Evolutionary conservation across 2,797 vertebrate species (phyloP), one percentile per base, ranked within the genome.

Genomic region (Podarcis siculus): DNA sequence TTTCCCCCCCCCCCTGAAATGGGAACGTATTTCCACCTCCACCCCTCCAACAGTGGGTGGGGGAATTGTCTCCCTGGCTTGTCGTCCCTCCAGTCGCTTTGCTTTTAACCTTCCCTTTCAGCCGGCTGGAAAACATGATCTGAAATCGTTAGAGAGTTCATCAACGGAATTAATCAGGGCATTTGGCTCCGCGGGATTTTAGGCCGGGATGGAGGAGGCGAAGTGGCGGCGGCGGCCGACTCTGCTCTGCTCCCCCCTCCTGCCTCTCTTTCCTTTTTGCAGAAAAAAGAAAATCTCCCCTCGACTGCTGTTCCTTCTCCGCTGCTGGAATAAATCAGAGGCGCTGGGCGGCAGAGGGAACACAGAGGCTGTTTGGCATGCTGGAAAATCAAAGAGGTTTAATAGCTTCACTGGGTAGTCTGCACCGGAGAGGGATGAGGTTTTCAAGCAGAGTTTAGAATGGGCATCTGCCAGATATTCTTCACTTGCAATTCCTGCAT

Each of bases 121-220:
- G n/a, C 30, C 72, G 27, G 7, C 55, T 21, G 80, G 72, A 82
- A 82, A 67, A 30, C 86, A 67, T 66, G 79, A 82, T 76, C 86
- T 66, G 86, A 87, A 87, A 82, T 82, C 71, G 2, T 82, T 76
- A 35, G 7, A 7, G 37, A 55, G 72, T 23, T 21, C 80, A 49
- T 76, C 72, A 10, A 45, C 9, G 3, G 61, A 67, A 30, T 67
- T 76, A 82, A 87, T 67, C 79, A 21, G 79, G 86, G 79, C 86
- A 15, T 75, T 19, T 64, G 79, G 69, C 49, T 66, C 71, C 2
- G 19, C 6, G 21, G 79, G 86, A 58, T 17, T n/a, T 21, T 8
- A 17, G 30, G 77, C 23, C 42, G 27, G 85, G 27, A 17, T 69
- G 86, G n/a, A 42, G 35, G 9, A n/a, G 78, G 17, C 1, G 27